Evolutionary conservation across 2,888 invertebrate species (phyloP), one percentile per base, ranked within the genome.

Genomic region (Apotomis betuletana): DNA sequence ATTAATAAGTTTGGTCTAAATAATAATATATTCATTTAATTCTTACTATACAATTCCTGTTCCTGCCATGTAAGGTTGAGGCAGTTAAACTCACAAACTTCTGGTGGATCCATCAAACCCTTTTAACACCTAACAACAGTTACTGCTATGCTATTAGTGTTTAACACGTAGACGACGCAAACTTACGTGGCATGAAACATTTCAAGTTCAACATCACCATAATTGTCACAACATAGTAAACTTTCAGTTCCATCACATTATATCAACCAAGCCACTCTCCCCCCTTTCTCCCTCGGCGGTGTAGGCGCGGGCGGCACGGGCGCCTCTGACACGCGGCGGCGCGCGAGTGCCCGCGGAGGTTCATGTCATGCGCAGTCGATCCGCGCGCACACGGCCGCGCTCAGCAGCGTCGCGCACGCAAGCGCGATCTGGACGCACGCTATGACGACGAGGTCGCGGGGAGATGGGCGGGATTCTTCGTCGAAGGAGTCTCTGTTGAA

Each of bases 231-330:
- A 44, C 1, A 49, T 3, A 3, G 49, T 49, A 41, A 6, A 41
- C 41, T 46, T 59, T 38, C 38, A 57, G 13, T 63, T n/a, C 15
- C 54, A 51, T 4, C 69, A 73, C 52, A 83, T 92, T 93, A 95
- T 81, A 94, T 94, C 74, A 94, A 90, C 95, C 95, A 95, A 41
- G 95, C 95, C 6, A 95, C 94, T 46, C 94, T 87, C 9, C 94
- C 92, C 44, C 92, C 90, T 75, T 94, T 90, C 68, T 94, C 94
- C 64, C 85, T 81, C 77, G 89, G 84, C 60, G 88, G 81, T 41
- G 85, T 77, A 73, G 84, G 83, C 74, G 76, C 82, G 65, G 75
- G 81, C 75, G 74, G 86, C 85, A 81, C 83, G 77, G 89, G 85
- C 81, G 87, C 85, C 9, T 49, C 49, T 76, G 91, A 87, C 75